Conservation (phyloP, 1,140 invertebrate species). For the Atta texana region DNA sequence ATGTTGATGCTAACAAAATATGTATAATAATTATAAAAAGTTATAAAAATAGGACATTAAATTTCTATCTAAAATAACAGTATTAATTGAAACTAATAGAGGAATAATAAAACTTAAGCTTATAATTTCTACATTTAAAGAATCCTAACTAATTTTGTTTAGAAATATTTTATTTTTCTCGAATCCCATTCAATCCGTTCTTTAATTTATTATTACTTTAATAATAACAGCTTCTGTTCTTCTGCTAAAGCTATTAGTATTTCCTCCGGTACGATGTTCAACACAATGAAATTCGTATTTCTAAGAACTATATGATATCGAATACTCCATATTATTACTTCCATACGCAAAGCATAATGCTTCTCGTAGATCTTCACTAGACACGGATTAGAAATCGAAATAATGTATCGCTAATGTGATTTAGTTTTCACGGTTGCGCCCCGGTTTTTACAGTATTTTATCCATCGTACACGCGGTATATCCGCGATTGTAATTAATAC, state of each 20-base stretch:
- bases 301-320: not conserved
- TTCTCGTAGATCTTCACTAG: not conserved
- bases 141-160: not conserved
- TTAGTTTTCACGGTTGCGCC: conserved; percentile 32
- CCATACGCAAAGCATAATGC: not conserved
- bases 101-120: not conserved
- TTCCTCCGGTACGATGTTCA: not conserved
- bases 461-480: not conserved
- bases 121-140: too few relatives aligned
- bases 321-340: conserved; percentile 6
- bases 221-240: not conserved
- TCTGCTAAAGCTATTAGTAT: not conserved
- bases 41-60: not conserved
- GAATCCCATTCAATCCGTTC: not conserved
- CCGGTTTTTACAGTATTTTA: conserved; percentile 12
- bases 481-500: conserved; percentile 49
- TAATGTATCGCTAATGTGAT: conserved; percentile 2
- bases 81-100: not conserved
- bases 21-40: not conserved
- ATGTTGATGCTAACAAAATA: not conserved
- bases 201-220: not conserved
- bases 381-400: conserved; percentile 36
- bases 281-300: not conserved
- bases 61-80: not conserved
- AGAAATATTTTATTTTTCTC: not conserved